Evolutionary conservation across 2,113 vertebrate species (phyloP), one percentile per base, ranked within the genome.

Genomic region (Alouatta palliata): DNA sequence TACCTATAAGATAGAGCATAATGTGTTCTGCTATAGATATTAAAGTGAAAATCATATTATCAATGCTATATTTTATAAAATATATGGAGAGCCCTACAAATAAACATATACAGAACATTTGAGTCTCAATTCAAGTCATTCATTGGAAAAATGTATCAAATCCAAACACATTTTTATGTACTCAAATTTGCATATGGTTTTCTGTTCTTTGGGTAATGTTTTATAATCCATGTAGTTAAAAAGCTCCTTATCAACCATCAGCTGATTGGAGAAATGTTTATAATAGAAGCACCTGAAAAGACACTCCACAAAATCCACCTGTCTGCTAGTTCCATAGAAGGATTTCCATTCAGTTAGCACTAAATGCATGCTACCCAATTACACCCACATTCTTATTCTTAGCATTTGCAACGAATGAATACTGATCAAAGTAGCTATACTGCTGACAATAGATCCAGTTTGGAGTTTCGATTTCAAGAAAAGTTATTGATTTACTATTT

Each of bases 131-230:
- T 96, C 87, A 95, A 91, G 21, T 79, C 66, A 90, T 30, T 92
- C 27, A 79, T 82, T 91, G 81, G 32, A 91, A 87, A 97, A 95
- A 92, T 64, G 9, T 73, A 56, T 84, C 76, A 70, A 89, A 87
- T 61, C 23, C 64, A 82, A 91, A 94, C 40, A 87, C 6, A 19
- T 40, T 95, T 92, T 90, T 92, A 83, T 56, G 17, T 80, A 45
- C 56, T 95, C 25, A 88, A 40, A 92, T 97, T 92, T 94, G 54
- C 73, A 92, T 83, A 27, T 61, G 5, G 83, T 94, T 94, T 75
- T 70, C 37, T 20, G 43, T 30, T 37, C 87, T 86, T 84, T 83
- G 47, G 85, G 71, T 10, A 83, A 70, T 90, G 54, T 84, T 80
- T 91, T 40, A 79, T 76, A 87, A 92, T 35, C n/a, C 30, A 11